Evolutionary conservation across 2,797 vertebrate genomes (phyloP), one percentile per base, ranked within the genome.

Genomic region (Paratrypauchen microcephalus): DNA sequence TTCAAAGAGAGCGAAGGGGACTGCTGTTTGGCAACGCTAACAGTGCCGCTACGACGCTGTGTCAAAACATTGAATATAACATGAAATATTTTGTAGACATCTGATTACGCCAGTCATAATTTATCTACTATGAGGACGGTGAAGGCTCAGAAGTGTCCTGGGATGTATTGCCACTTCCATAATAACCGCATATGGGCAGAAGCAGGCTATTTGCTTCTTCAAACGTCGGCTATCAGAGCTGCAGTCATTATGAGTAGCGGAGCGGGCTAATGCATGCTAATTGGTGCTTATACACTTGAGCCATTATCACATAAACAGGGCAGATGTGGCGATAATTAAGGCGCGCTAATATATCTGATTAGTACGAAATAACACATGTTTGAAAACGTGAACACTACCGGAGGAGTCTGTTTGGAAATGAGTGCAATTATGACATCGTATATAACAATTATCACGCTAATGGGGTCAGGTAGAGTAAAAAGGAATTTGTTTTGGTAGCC

Each of bases 181-280:
- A 78, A 54, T 45, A 26, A 71, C 71, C 73, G 55, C 80, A 79
- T 77, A 80, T 78, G 76, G 69, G 5, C 73, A 57, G 55, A 57
- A 85, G 68, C 47, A 73, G 68, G 69, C 58, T 84, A 69, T 91
- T 89, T 91, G 83, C 82, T 77, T 76, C 83, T 71, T 89, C 77
- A 76, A 87, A 87, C 73, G 77, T 70, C 23, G 79, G 77, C 82
- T 83, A 84, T 84, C 80, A 84, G 76, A 66, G 71, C 77, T 89
- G 81, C 67, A 76, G 75, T 80, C 73, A 88, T 88, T 88, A 90
- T 76, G 79, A 81, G 76, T 71, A 77, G 74, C 75, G 74, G 73
- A 65, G 73, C 64, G 75, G 69, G 68, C 72, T 82, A 82, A 89
- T 88, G 86, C 86, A 88, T 91, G 75, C 79, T 90, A 90, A 92